Evolutionary conservation across 1,140 invertebrate genomes (phyloP).

Genomic region (Diachasmimorpha longicaudata): DNA sequence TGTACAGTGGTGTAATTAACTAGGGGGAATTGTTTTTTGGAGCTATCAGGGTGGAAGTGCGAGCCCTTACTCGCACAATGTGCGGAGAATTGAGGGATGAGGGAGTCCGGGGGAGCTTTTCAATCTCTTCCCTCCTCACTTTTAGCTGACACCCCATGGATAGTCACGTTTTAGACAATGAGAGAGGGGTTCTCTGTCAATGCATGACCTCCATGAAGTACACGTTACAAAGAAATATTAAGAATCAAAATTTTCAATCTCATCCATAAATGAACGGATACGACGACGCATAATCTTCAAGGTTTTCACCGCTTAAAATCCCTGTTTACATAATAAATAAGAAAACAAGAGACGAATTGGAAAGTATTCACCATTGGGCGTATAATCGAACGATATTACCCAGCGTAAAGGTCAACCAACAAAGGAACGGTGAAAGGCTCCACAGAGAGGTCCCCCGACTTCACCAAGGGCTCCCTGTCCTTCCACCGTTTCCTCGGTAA

Average conservation of each 20-base stretch:
- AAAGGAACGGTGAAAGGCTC: conserved; percentile 11
- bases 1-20: not conserved
- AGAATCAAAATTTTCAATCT: not conserved
- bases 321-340: not conserved
- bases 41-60: not conserved
- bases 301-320: not conserved
- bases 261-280: not conserved
- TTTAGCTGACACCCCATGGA: not conserved
- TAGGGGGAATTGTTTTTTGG: not conserved
- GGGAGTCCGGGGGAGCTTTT: not conserved
- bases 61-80: not conserved
- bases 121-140: not conserved
- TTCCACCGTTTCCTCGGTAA: not conserved
- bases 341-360: not conserved
- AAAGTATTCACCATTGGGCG: conserved; percentile 9
- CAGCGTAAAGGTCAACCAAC: conserved; percentile 9
- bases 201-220: not conserved
- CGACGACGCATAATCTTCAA: not conserved
- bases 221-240: not conserved
- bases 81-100: not conserved
- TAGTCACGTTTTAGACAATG: not conserved
- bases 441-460: not conserved
- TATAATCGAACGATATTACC: not conserved
- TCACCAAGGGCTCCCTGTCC: not conserved
- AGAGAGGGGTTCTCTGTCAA: not conserved